Base-by-base conservation (phyloP, 2,888 invertebrate species). In the Choreutis nemorana region DNA sequence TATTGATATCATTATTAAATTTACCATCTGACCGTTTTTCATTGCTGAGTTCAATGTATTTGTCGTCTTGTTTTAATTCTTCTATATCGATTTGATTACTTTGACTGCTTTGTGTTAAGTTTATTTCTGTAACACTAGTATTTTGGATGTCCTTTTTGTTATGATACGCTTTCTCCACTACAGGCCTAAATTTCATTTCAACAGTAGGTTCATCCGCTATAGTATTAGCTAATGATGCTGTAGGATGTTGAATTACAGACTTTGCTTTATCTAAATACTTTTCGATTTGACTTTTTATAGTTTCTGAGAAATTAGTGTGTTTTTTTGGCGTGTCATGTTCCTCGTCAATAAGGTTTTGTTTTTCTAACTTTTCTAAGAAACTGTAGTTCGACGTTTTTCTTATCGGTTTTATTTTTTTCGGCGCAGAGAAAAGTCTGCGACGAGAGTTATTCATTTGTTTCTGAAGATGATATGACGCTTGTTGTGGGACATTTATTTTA, bases 241-340 rank as follows among this genome's bases (percentile, higher is more conserved):
- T 41, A 25, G 51, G 39, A 3, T 32, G 7, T 6, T 14, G 20
- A 6, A 33, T 40, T 24, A 32, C 31, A 18, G 37, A 35, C 9
- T 32, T 33, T 28, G 46, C 32, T 23, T 52, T 50, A 30, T 49
- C 35, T 30, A 77, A 47, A 40, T 55, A 75, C 30, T 56, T 50
- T 20, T 63, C 50, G 26, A 75, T 45, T 12, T 63, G 45, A 16
- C 22, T 31, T 55, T 62, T 71, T n/a, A 73, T 58, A 5, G 62
- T 39, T 13, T 62, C 50, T 4, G 64, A 53, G 49, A 77, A 73
- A 24, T 42, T 33, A 23, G 39, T 43, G 21, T 44, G 34, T 26
- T 36, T 39, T 13, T 37, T 31, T 2, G 26, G 26, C 32, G 21
- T 21, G 20, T 37, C 36, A 5, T 45, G 44, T 13, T 55, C 47